Percentiles rank a stretch among this genome's conserved stretches.
These are phyloP conservation scores for Oligia latruncula DNA, from an alignment of 2,888 invertebrate species.

Conservation along the genomic window DNA sequence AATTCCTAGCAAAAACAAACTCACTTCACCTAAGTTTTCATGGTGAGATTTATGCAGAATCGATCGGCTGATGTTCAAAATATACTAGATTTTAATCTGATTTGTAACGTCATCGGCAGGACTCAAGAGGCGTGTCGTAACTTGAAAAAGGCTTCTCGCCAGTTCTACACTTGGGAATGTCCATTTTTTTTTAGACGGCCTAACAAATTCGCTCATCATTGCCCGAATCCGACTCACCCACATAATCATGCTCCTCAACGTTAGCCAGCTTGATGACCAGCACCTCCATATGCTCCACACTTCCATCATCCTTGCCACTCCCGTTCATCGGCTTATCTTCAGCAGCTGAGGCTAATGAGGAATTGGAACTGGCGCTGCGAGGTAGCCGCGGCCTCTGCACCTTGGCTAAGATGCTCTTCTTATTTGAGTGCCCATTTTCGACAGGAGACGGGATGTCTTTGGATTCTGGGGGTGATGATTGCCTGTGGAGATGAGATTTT, in stretches of 20 bases:
- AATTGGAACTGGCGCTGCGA: conserved; percentile 78
- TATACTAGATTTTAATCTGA: too few species aligned
- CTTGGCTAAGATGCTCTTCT: conserved; percentile 83
- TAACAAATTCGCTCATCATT: not conserved
- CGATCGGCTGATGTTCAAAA: too few species aligned
- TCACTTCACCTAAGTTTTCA: too few species aligned
- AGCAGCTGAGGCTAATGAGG: conserved; percentile 69
- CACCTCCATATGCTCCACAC: conserved; percentile 80
- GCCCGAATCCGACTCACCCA: conserved; percentile 74
- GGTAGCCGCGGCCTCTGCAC: conserved; percentile 82
- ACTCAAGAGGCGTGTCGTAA: too few species aligned
- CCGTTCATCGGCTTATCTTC: conserved; percentile 76
- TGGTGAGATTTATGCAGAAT: too few species aligned
- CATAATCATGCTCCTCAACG: conserved; percentile 84
- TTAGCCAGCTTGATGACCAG: conserved; percentile 84
- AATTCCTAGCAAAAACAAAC: too few species aligned
- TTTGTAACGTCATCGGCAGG: too few species aligned
- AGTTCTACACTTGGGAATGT: not conserved
- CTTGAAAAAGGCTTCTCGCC: not conserved
- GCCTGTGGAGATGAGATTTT: conserved; percentile 64
- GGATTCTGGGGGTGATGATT: conserved; percentile 73
- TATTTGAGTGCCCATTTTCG: conserved; percentile 77
- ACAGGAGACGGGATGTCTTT: conserved; percentile 74
- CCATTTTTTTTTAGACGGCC: not conserved
- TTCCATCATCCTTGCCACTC: conserved; percentile 67